Evolutionary conservation across 2,113 vertebrate species (phyloP).

Genomic region (Myiopsitta monachus): DNA sequence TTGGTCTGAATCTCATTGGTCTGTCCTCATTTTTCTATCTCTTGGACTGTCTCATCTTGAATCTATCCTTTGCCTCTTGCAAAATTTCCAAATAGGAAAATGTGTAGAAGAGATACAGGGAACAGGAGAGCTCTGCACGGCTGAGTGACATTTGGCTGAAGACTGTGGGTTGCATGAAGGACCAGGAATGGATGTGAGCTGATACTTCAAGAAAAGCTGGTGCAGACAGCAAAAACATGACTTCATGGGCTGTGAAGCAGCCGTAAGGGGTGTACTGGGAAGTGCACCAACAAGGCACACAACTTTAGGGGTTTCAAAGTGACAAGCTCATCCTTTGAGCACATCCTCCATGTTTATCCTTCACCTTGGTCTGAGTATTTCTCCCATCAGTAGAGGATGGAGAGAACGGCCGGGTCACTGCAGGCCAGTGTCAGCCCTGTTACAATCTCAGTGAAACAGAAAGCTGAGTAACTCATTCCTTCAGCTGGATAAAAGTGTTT

Average conservation of each 20-base stretch:
- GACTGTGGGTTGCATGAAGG: not conserved
- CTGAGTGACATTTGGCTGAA: not conserved
- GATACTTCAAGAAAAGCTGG: not conserved
- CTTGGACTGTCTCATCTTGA: not conserved
- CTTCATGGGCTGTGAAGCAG: not conserved
- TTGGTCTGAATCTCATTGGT: not conserved
- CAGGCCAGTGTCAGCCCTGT: not conserved
- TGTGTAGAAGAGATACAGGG: not conserved
- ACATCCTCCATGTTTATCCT: not conserved
- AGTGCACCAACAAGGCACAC: not conserved
- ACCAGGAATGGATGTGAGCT: not conserved
- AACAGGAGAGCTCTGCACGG: not conserved
- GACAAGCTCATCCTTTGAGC: rapidly evolving
- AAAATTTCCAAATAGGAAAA: not conserved
- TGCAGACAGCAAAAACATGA: not conserved
- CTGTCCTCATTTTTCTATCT: not conserved
- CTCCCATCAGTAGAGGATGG: not conserved
- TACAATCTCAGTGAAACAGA: rapidly evolving
- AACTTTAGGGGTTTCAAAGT: not conserved
- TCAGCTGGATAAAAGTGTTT: not conserved
- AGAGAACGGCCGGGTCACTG: not conserved
- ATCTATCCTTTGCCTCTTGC: not conserved
- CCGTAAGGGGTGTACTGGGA: not conserved
- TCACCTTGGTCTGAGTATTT: not conserved
- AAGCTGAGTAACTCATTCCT: not conserved